Evolutionary conservation across 2,888 invertebrate genomes (phyloP).

Genomic region (Seladonia tumulorum): DNA sequence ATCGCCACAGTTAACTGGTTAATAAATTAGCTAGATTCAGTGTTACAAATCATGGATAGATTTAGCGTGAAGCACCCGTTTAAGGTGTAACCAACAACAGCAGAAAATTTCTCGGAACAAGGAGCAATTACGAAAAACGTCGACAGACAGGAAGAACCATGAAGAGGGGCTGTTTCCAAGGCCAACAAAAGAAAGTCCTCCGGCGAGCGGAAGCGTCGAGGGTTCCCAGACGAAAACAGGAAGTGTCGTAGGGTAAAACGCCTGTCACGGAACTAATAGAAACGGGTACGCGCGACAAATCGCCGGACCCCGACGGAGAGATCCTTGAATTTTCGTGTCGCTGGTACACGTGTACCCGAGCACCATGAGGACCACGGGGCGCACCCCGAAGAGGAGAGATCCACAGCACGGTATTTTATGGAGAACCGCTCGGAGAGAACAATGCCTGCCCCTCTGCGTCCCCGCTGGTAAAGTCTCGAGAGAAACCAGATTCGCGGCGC

Average conservation of each 20-base stretch:
- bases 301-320: not conserved
- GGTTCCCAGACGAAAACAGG: not conserved
- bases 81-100: too few relatives aligned
- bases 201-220: not conserved
- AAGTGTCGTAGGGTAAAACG: not conserved
- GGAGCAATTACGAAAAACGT: not conserved
- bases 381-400: not conserved
- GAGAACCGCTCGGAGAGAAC: slow-evolving; percentile 31
- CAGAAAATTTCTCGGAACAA: not conserved
- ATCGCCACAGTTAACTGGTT: too few relatives aligned
- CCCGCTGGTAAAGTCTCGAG: slow-evolving; percentile 24
- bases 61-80: too few relatives aligned
- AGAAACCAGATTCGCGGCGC: slow-evolving; percentile 59
- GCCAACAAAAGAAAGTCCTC: not conserved
- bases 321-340: not conserved
- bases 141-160: not conserved
- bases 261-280: not conserved
- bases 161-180: not conserved
- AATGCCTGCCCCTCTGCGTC: slow-evolving; percentile 26
- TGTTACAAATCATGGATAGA: too few relatives aligned
- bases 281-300: not conserved
- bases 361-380: not conserved
- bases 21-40: too few relatives aligned
- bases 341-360: not conserved
- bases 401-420: slow-evolving; percentile 23